Base-by-base conservation (phyloP, 2,113 vertebrate genomes). In the Pitta sordida region DNA sequence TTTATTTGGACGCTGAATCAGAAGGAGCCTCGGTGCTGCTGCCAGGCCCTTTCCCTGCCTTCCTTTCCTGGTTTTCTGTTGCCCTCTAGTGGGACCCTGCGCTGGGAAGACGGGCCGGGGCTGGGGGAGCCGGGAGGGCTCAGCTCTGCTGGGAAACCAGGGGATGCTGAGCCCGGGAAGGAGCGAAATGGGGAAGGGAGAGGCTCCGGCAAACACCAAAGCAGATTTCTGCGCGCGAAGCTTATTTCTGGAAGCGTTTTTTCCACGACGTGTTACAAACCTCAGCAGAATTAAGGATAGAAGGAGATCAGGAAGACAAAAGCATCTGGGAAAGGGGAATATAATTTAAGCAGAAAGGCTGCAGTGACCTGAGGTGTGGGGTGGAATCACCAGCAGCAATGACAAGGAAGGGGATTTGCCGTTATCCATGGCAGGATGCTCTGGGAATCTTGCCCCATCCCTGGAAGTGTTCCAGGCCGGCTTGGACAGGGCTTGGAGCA, bases 31-130 rank as follows among this genome's bases (percentile, higher is more conserved):
- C 1, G 62, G 36, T 6, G 3, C 13, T 1, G 46, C 43, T 63
- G 19, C 80, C 87, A 44, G 76, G 70, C 46, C 76, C 32, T 56
- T 6, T 39, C 34, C 58, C 76, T 1, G 29, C 9, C 1, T 3
- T 29, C 11, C 55, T 41, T 96, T 91, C 92, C 88, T 92, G 92
- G 84, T 56, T 68, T 83, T 95, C 68, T 96, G 12, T 96, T 95
- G 96, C 96, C 94, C 96, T 96, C 96, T 95, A 95, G 94, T 55
- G 96, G 95, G 73, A 69, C 4, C 24, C 24, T 5, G 65, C 0
- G 52, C 86, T 19, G 85, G 80, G 63, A 64, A 75, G 22, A 5
- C 3, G 32, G 4, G 59, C 58, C 41, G 60, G 5, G 46, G 0
- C 51, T 10, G 55, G 44, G 62, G 41, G 15, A 10, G n/a, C 53